Base-by-base conservation (phyloP, 2,113 vertebrate genomes). In the Podiceps cristatus region DNA sequence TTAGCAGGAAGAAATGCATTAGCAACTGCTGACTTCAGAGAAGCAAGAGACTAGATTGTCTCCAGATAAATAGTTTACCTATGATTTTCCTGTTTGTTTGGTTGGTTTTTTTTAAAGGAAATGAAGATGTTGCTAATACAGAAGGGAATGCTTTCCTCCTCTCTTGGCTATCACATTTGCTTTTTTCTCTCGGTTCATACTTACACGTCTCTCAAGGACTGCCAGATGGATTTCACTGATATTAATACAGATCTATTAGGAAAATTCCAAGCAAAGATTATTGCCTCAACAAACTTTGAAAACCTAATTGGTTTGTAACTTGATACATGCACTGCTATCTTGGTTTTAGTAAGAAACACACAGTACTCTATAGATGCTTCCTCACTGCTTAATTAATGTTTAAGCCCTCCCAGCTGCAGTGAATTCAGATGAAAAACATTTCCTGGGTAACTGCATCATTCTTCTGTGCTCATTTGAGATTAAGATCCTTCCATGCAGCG, bases 221-320 rank as follows among this genome's bases (percentile, higher is more conserved):
- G n/a, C 22, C 37, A 60, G 72, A 37, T 94, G 19, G 37, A 93
- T 94, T 84, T 80, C 17, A n/a, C 47, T 73, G 72, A 50, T 76
- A 72, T 2, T 47, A 63, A 63, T 76, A 76, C 44, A 74, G 59
- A 75, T 81, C 69, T 77, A 90, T 82, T 53, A 58, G 37, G 60
- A 92, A 95, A 92, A 90, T 78, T 90, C 74, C 71, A 78, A 78
- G 42, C 35, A 35, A 85, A 90, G 69, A 59, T 81, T 78, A 37
- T 85, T 92, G 66, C 56, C 47, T 79, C 58, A 78, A 59, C 31
- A 40, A 67, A 84, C 29, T 89, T 93, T 42, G 83, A 77, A 91
- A 82, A 86, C 7, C 6, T 69, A 35, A 59, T 88, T 83, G n/a
- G 11, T 80, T 93, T 84, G 55, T 53, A 95, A 81, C 28, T 47